Percentiles rank a stretch among this genome's conserved stretches.
phyloP scores from a whole-genome alignment of 1,140 invertebrate genomes.

The Spodoptera frugiperda region DNA sequence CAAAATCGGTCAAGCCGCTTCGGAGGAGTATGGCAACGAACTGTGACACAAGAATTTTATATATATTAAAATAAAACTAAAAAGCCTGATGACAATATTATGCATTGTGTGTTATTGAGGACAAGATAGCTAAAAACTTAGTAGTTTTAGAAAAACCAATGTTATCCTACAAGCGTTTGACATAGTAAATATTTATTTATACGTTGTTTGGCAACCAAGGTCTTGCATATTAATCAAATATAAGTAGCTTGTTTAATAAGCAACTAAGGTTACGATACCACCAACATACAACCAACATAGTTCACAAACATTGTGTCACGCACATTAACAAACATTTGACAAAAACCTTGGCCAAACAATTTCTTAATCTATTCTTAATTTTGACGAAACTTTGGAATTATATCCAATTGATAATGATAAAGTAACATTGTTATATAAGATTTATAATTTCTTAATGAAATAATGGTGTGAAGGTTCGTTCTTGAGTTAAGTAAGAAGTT shows the following conservation, averaged over 20 bases:
- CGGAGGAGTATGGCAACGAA: no score
- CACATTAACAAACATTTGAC: constrained; percentile 7
- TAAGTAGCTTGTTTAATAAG: no score
- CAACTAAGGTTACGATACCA: neutral
- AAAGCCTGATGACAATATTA: no score
- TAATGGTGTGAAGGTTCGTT: constrained; percentile 1
- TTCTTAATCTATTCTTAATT: constrained; percentile 27
- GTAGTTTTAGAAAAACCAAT: neutral
- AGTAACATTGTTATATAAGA: neutral
- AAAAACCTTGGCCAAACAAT: constrained; percentile 17
- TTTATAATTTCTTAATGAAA: neutral
- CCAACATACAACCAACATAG: neutral
- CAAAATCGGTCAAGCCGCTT: no score
- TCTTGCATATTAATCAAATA: no score
- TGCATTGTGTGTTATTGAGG: no score
- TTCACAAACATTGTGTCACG: constrained; percentile 19
- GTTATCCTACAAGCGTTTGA: neutral
- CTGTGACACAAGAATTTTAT: no score
- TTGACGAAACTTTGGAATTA: constrained; percentile 3
- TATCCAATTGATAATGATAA: no score
- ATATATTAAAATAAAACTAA: neutral
- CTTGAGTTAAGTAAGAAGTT: neutral
- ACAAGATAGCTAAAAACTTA: no score
- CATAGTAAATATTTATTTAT: no score
- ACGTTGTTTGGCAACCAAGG: no score